Percentiles rank a stretch among this genome's conserved stretches.
Evolutionary conservation across 2,888 invertebrate genomes (phyloP).

Genomic region (Athetis lepigone): DNA sequence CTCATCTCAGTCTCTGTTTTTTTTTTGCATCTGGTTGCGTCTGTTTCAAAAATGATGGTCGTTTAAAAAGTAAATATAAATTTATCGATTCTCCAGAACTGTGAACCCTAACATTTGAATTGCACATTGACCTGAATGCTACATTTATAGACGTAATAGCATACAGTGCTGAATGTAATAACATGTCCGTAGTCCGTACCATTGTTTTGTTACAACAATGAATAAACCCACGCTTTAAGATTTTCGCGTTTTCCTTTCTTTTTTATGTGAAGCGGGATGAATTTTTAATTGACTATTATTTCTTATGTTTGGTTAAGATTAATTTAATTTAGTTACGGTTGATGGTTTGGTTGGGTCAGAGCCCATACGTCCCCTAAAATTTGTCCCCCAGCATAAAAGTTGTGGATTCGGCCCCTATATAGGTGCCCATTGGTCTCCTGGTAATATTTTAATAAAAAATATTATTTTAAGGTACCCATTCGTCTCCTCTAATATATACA

Average conservation of each 20-base stretch:
- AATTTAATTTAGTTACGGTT: not conserved
- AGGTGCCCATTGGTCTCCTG: too few species aligned
- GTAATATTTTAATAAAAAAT: too few species aligned
- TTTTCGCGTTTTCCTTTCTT: conserved; percentile 33
- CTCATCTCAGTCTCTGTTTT: too few species aligned
- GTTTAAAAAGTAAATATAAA: too few species aligned
- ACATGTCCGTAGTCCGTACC: conserved; percentile 11
- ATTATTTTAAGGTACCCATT: too few species aligned
- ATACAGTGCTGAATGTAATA: conserved; percentile 47
- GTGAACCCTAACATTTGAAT: conserved; percentile 46
- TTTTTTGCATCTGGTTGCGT: too few species aligned
- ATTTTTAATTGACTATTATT: conserved; percentile 24
- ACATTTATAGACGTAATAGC: conserved; percentile 47
- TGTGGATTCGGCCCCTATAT: too few species aligned
- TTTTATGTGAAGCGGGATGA: conserved; percentile 16
- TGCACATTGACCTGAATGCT: conserved; percentile 59
- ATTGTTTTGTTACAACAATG: conserved; percentile 59
- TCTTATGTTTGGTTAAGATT: not conserved
- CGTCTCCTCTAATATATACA: too few species aligned
- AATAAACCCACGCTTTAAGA: conserved; percentile 22
- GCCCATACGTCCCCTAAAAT: too few species aligned
- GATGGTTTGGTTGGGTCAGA: too few species aligned
- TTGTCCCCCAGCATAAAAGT: too few species aligned
- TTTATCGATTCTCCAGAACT: not conserved
- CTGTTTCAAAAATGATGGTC: too few species aligned